A percentile compares a stretch with the other conserved stretches of the same genome.
Evolutionary conservation across 1,140 invertebrate genomes (phyloP).

Genomic region (Oedothorax gibbosus): DNA sequence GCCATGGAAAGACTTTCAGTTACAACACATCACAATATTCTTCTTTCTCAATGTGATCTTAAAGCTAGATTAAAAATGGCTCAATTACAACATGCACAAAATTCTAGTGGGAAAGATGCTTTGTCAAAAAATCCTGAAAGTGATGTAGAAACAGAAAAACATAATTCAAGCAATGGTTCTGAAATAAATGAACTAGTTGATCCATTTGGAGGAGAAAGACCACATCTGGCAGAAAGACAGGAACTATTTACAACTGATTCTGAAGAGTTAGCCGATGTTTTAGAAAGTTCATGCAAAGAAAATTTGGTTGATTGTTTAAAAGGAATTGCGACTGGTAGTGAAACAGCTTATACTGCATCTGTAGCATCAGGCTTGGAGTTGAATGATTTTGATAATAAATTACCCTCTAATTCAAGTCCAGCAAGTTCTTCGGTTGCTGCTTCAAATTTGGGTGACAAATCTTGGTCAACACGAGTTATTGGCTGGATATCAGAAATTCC

Average conservation of each 20-base stretch:
- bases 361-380: not conserved
- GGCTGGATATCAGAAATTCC: slow-evolving; percentile 28
- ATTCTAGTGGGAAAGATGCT: not conserved
- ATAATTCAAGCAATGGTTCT: not conserved
- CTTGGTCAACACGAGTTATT: slow-evolving; percentile 5
- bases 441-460: not conserved
- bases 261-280: slow-evolving; percentile 3
- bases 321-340: not conserved
- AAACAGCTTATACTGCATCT: not conserved
- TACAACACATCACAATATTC: slow-evolving; percentile 47
- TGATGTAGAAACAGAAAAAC: not conserved
- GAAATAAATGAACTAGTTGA: not conserved
- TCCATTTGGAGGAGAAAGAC: not conserved
- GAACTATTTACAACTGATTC: slow-evolving; percentile 5
- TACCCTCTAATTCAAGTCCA: not conserved
- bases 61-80: slow-evolving; percentile 31
- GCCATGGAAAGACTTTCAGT: slow-evolving; percentile 45
- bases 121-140: not conserved
- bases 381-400: not conserved
- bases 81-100: not conserved
- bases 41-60: slow-evolving; percentile 51
- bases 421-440: not conserved
- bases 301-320: slow-evolving; percentile 24
- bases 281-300: slow-evolving; percentile 7
- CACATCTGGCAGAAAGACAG: not conserved